Base-by-base conservation (phyloP, 1,140 invertebrate genomes). In the Hyphantria cunea region DNA sequence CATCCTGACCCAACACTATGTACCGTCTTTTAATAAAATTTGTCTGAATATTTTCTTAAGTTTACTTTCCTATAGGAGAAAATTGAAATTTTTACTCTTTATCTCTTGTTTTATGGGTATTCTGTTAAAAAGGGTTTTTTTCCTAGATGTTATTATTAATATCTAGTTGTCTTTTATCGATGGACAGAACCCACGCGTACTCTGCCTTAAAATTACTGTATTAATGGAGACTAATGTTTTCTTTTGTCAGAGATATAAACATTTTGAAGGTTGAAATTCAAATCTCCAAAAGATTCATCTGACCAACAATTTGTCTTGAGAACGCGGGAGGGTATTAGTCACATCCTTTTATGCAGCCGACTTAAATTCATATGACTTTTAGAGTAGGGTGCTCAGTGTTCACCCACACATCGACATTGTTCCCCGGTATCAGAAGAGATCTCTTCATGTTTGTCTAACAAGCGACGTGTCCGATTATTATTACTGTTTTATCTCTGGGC, bases 401-500 rank as follows among this genome's bases (percentile, higher is more conserved):
- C 84, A 89, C 87, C 85, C 85, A 88, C 86, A 76, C 74, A 64
- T 39, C 25, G 48, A 60, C 70, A 79, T 76, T 74, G 76, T 87
- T 82, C 80, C 63, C 54, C 74, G 77, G 76, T 89, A 87, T 87
- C 86, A 68, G 74, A 42, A 69, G 56, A 63, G 67, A 84, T 86
- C 84, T 84, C 72, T 70, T 77, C 74, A 64, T 89, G 86, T 89
- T 89, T 83, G 83, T 90, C 84, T 90, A 90, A 90, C 88, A 84
- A 90, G 86, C 76, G 79, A 87, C 84, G 84, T 89, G 84, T 83
- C 81, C 81, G 82, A 89, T 88, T 89, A 86, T 87, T 85, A 81
- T 88, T 83, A 80, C 76, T 80, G 80, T 85, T 83, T 86, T 82
- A 83, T 85, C 78, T 79, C 50, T 53, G 64, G 59, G 62, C 63